Conservation (phyloP, 1,140 invertebrate genomes). For the Neodiprion virginianus region DNA sequence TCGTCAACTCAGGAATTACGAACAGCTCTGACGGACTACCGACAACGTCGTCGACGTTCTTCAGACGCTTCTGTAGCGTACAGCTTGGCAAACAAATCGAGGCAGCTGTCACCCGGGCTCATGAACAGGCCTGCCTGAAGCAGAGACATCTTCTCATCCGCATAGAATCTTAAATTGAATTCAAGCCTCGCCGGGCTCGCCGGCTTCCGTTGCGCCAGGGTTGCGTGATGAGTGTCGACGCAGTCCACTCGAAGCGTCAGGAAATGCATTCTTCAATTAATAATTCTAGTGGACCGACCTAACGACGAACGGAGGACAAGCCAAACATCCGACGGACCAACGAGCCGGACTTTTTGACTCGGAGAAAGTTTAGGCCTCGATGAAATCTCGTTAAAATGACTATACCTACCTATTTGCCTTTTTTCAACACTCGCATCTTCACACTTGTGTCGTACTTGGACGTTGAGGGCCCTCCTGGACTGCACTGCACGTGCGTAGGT, state of each 20-base stretch:
- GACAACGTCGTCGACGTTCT: no score
- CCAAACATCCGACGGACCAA: background rate
- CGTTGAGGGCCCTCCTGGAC: no score
- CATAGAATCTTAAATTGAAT: background rate
- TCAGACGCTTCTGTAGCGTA: no score
- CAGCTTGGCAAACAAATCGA: background rate
- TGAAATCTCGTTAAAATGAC: constrained; percentile 12
- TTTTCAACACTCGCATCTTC: no score
- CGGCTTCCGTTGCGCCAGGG: background rate
- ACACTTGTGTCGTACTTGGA: no score
- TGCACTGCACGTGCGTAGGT: no score
- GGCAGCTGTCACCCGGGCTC: background rate
- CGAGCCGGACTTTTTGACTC: background rate
- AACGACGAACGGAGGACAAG: background rate
- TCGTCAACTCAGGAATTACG: no score
- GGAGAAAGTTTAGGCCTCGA: background rate
- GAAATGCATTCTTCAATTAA: constrained; percentile 11
- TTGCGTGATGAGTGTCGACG: background rate
- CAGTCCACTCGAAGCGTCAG: background rate
- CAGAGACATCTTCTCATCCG: background rate
- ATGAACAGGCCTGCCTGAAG: no score
- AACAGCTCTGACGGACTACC: no score
- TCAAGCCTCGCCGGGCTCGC: background rate
- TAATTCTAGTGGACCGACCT: constrained; percentile 2
- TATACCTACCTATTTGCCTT: background rate